A percentile compares a stretch with the other conserved stretches of the same genome.
Evolutionary conservation across 2,113 vertebrate species (phyloP).

Genomic region (Gavia stellata): DNA sequence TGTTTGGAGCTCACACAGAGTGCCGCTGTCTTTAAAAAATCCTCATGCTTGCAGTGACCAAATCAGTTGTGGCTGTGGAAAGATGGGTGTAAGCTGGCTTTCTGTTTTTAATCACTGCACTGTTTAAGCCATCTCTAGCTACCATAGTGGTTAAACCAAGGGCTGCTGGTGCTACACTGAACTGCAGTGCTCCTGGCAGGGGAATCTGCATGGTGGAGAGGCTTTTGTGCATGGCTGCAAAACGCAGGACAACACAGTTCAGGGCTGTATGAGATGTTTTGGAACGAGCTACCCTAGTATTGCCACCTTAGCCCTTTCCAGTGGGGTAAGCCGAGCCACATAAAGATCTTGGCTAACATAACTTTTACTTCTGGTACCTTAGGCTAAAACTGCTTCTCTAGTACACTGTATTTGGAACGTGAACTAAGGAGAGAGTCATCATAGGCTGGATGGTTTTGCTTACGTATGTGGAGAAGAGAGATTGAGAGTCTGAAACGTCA

Average conservation of each 20-base stretch:
- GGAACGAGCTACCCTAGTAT: not conserved
- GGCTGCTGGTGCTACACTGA: not conserved
- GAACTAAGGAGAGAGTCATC: not conserved
- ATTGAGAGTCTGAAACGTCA: not conserved
- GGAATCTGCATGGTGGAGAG: rapidly evolving
- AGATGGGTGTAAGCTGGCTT: not conserved
- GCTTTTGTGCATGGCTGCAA: not conserved
- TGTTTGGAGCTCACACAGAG: not conserved
- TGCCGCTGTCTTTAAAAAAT: not conserved
- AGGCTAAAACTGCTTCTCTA: not conserved
- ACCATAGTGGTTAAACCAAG: not conserved
- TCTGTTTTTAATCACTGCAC: not conserved
- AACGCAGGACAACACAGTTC: not conserved
- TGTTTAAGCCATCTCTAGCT: not conserved
- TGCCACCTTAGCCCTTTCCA: not conserved
- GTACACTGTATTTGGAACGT: not conserved
- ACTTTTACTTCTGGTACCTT: not conserved
- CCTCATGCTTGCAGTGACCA: rapidly evolving
- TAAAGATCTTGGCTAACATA: not conserved
- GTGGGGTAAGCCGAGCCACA: rapidly evolving
- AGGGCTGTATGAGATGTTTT: not conserved
- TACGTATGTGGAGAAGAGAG: rapidly evolving
- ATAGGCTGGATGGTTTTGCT: not conserved
- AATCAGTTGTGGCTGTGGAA: not conserved
- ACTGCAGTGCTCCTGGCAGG: not conserved